A percentile compares a stretch with the other conserved stretches of the same genome.
Evolutionary conservation across 1,140 invertebrate species (phyloP).

Genomic region (Micrasema longulum): DNA sequence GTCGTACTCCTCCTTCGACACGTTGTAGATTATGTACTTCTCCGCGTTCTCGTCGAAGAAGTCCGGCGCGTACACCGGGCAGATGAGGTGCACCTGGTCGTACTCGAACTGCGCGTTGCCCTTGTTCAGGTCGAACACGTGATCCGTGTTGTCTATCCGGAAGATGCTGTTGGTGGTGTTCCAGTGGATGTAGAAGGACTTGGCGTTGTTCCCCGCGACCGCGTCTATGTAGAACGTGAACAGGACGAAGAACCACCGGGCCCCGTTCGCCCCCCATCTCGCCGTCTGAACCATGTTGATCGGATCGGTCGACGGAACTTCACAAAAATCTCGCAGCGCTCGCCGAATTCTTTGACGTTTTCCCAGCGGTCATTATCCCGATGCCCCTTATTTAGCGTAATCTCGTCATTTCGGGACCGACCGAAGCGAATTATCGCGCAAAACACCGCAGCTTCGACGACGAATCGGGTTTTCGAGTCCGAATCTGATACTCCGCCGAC

Average conservation of each 20-base stretch:
- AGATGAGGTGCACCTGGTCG: slow-evolving; percentile 96
- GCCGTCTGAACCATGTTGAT: slow-evolving; percentile 64
- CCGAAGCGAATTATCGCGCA: neutral
- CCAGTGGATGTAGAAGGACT: slow-evolving; percentile 88
- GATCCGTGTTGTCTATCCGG: slow-evolving; percentile 97
- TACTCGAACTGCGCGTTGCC: slow-evolving; percentile 93
- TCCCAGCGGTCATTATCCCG: slow-evolving; percentile 33
- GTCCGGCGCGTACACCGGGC: slow-evolving; percentile 89
- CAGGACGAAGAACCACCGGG: slow-evolving; percentile 67
- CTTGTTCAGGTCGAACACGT: slow-evolving; percentile 96
- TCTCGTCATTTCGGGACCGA: slow-evolving; percentile 9
- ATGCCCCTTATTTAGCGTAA: slow-evolving; percentile 12
- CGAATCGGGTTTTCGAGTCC: neutral
- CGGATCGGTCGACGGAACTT: neutral
- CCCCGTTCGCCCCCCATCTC: slow-evolving; percentile 62
- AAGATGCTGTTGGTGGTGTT: slow-evolving; percentile 92
- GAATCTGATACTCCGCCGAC: neutral
- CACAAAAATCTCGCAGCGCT: slow-evolving; percentile 27
- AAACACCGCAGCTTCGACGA: neutral
- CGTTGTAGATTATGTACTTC: slow-evolving; percentile 97
- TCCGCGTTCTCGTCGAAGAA: slow-evolving; percentile 91
- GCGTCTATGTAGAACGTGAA: slow-evolving; percentile 83
- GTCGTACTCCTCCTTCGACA: slow-evolving; percentile 95
- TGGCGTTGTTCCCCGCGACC: slow-evolving; percentile 82
- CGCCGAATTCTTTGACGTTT: slow-evolving; percentile 40